Base-by-base conservation (phyloP, 2,888 invertebrate genomes). In the Eristalinus aeneus region DNA sequence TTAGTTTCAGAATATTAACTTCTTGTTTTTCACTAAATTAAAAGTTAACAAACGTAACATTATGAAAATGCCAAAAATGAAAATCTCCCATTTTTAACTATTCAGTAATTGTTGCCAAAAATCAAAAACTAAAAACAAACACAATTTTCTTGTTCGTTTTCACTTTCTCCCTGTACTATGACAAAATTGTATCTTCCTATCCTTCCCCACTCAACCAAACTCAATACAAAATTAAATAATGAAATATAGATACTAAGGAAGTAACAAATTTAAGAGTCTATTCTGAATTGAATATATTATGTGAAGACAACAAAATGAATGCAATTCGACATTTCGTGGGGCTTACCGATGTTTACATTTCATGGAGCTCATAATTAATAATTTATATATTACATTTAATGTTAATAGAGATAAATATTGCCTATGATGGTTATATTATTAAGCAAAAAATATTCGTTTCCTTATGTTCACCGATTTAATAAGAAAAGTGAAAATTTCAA, bases 101-200 rank as follows among this genome's bases (percentile, higher is more conserved):
- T 81, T 81, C 75, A 68, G 64, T 60, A 67, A 81, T 80, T 85
- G 85, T 86, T 86, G 82, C 81, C 82, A 86, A 86, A 82, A 73
- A 36, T 12, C 16, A 64, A 69, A 20, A 60, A 16, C 22, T 2
- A 65, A 64, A 46, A 61, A 32, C 31, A 20, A 34, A 36, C 54
- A 31, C 10, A 20, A n/a, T n/a, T 36, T 63, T 61, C 1, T 6
- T 20, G 20, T 61, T 27, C 27, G 27, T 58, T 27, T 31, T 58
- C 12, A 20, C 23, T 46, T 75, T 23, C 9, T 22, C 58, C 16
- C 27, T 22, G 23, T 72, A 71, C 53, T 71, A 46, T 16, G 16
- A 16, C 16, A 16, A 16, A 46, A 46, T 46, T 16, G 77, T 78
- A 58, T 53, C 31, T 56, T 23, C 56, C 56, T 39, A 34, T 61